Evolutionary conservation across 2,113 vertebrate species (phyloP).

Genomic region (Hippocampus zosterae): DNA sequence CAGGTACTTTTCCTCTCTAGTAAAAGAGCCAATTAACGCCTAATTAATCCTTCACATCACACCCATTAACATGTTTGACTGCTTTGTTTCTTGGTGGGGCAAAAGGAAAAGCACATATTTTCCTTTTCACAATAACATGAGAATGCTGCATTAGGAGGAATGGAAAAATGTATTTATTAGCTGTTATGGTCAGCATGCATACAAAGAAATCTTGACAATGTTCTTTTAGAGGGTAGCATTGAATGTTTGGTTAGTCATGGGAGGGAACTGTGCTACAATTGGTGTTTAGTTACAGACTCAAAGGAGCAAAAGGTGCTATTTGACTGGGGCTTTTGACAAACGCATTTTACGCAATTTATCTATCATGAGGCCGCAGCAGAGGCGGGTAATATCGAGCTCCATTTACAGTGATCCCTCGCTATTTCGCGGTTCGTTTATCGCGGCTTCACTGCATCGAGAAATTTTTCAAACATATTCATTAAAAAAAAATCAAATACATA

Average conservation of each 20-base stretch:
- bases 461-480: too few relatives aligned
- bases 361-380: background rate
- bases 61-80: conserved; percentile 49
- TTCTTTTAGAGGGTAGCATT: background rate
- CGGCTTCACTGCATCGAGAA: too few relatives aligned
- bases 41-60: conserved; percentile 53
- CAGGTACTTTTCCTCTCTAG: conserved; percentile 31
- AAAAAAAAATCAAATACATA: too few relatives aligned
- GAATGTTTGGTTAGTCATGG: background rate
- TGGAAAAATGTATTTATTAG: background rate
- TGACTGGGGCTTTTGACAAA: background rate
- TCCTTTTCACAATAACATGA: conserved; percentile 2
- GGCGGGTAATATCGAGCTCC: too few relatives aligned
- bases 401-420: background rate
- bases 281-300: background rate
- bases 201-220: background rate
- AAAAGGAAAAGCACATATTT: conserved; percentile 16
- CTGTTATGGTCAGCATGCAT: background rate
- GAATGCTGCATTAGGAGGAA: conserved; percentile 13
- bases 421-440: too few relatives aligned
- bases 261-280: background rate
- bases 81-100: conserved; percentile 21
- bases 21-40: conserved; percentile 39
- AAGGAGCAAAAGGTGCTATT: background rate
- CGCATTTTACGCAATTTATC: background rate